A percentile compares a stretch with the other conserved stretches of the same genome.
Conservation (phyloP, 2,797 vertebrate species). For the Euphonia xanthogaster region DNA sequence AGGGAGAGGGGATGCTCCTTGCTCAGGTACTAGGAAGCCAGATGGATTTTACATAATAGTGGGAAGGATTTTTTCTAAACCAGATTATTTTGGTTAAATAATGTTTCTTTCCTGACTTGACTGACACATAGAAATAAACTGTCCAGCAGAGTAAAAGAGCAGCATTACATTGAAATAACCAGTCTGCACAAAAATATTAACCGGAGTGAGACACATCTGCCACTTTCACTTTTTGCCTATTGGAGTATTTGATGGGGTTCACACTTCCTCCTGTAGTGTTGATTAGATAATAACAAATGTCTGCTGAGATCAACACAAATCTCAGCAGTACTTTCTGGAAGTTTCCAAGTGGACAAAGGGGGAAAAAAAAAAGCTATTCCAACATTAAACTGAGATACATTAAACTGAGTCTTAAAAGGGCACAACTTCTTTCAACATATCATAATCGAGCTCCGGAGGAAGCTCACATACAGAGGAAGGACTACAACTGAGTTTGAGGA, state of each 20-base stretch:
- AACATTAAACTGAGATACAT: neutral
- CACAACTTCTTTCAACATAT: neutral
- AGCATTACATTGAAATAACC: neutral
- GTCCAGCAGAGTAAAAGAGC: neutral
- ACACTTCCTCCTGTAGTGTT: neutral
- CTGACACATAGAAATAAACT: neutral
- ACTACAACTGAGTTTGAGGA: neutral
- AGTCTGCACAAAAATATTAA: neutral
- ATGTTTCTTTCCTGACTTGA: neutral
- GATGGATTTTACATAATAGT: neutral
- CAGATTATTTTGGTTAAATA: neutral
- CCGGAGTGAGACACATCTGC: neutral
- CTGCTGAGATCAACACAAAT: slow-evolving; percentile 9
- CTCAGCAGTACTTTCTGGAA: neutral
- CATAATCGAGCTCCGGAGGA: neutral
- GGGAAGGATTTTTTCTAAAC: neutral
- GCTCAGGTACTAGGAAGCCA: neutral
- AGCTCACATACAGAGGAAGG: neutral
- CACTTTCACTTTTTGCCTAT: neutral
- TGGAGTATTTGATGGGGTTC: neutral
- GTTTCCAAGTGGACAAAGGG: neutral
- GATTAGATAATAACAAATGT: neutral
- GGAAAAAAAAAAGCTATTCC: neutral
- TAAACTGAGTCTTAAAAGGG: neutral
- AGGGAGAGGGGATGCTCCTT: neutral